Conservation (phyloP, 1,140 invertebrate genomes). For the Parasteatoda tepidariorum region DNA sequence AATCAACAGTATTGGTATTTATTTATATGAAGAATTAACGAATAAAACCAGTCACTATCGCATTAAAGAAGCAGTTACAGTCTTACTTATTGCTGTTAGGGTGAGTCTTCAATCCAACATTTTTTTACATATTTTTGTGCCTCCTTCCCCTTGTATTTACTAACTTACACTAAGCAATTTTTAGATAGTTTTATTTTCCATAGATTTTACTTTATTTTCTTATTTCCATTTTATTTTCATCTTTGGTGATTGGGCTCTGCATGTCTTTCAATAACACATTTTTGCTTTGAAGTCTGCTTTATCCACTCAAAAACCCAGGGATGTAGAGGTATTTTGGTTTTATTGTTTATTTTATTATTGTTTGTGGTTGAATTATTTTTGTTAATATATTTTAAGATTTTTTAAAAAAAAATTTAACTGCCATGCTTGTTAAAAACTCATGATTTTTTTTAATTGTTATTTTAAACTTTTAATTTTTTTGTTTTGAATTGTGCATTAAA, state of each 20-base stretch:
- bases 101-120: constrained; percentile 67
- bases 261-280: constrained; percentile 57
- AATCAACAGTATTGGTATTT: constrained; percentile 87
- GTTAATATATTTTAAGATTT: too few species aligned
- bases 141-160: neutral
- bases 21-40: constrained; percentile 81
- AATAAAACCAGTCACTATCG: constrained; percentile 77
- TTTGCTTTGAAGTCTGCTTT: constrained; percentile 54
- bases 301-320: constrained; percentile 25
- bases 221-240: constrained; percentile 8
- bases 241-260: constrained; percentile 57
- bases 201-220: constrained; percentile 11
- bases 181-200: neutral
- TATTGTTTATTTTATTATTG: neutral
- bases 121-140: neutral
- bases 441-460: too few species aligned
- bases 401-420: too few species aligned
- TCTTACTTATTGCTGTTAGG: constrained; percentile 88
- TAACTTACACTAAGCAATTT: neutral
- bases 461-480: too few species aligned
- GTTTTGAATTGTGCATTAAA: too few species aligned
- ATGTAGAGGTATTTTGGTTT: constrained; percentile 22
- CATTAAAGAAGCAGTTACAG: constrained; percentile 84
- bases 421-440: too few species aligned
- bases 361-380: neutral